Evolutionary conservation across 2,888 invertebrate species (phyloP).

Genomic region (Ophonus ardosiacus): DNA sequence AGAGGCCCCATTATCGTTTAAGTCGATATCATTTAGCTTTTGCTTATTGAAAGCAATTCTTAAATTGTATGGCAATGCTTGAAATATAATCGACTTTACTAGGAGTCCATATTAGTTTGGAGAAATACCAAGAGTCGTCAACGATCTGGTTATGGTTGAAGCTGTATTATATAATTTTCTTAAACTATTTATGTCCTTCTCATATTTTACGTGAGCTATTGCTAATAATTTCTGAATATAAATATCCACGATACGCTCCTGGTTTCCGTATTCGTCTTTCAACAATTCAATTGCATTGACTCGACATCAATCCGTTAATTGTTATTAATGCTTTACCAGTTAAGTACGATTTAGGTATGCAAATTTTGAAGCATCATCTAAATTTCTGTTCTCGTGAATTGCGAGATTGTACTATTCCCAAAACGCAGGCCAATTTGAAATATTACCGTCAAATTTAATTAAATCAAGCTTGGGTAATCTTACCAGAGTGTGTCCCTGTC

Average conservation of each 20-base stretch:
- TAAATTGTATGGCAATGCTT: no score
- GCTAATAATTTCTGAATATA: conserved; percentile 14
- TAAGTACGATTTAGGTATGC: not conserved
- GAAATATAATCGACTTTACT: no score
- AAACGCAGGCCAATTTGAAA: not conserved
- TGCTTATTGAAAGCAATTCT: no score
- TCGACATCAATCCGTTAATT: not conserved
- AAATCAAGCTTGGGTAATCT: conserved; percentile 12
- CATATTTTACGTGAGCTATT: no score
- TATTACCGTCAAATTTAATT: conserved; percentile 3
- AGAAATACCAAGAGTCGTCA: no score
- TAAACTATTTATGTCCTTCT: no score
- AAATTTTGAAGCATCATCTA: conserved; percentile 11
- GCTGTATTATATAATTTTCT: no score
- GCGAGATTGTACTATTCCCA: not conserved
- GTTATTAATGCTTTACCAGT: conserved; percentile 7
- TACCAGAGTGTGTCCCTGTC: not conserved
- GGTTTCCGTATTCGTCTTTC: not conserved
- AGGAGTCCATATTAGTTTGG: no score
- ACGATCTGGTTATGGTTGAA: no score
- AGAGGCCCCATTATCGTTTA: no score
- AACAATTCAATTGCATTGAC: not conserved
- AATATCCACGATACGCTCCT: conserved; percentile 9
- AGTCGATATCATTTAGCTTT: no score
- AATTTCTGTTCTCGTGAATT: not conserved